Base-by-base conservation (phyloP, 1,140 invertebrate genomes). In the Physella acuta region DNA sequence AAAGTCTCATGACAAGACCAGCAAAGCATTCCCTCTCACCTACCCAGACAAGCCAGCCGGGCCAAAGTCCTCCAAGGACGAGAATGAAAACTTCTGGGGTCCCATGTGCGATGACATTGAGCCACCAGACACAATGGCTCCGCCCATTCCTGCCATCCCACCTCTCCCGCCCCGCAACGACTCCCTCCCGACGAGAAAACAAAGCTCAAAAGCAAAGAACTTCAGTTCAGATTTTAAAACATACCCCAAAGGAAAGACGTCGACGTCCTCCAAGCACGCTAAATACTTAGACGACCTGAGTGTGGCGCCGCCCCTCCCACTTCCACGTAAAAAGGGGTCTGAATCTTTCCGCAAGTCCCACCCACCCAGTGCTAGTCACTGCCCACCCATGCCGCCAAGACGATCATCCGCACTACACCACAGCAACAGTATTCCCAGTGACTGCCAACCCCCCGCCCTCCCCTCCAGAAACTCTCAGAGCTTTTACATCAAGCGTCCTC, bases 101-200 rank as follows among this genome's bases (percentile, higher is more conserved):
- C 33, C 31, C 5, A 31, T 56, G 4, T 56, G 2, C 37, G 52
- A 66, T 26, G 33, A 28, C 37, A 3, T 17, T 5, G 26, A 5
- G 5, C 51, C 64, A 31, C 60, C 60, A 4, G n/a, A 17, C 16
- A 52, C 39, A 52, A 31, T 14, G 34, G 62, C 62, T 39, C 64
- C 64, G 26, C 53, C 51, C 4, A 24, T 65, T 49, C 74, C 72
- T 3, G 36, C 73, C 11, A 37, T 64, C 14, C 74, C 72, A n/a
- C 64, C 74, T 33, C 63, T 67, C 3, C 71, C 67, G 30, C 63
- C 55, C 1, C 56, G 70, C 24, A 61, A 61, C 16, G 56, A 71
- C 34, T 71, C 70, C 0, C 64, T 62, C 11, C 37, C 52, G 5
- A 3, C 36, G 14, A 56, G 52, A 33, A 49, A 51, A 11, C 26